phyloP scores from a whole-genome alignment of 2,113 vertebrate species.

The Dicaeum eximium region DNA sequence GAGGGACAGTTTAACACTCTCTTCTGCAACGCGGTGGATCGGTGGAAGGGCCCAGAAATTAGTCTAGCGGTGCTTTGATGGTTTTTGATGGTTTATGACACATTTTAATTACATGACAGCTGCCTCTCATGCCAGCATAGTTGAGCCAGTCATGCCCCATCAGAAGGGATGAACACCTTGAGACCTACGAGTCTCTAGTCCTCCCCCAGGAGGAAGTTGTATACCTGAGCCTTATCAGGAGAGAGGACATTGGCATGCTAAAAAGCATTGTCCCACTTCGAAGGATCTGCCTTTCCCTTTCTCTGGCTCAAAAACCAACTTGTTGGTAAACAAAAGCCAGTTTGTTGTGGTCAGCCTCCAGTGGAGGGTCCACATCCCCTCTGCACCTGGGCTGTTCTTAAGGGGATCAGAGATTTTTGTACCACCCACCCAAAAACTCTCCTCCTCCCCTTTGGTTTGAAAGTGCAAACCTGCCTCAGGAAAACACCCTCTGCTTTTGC shows the following conservation, averaged over 20 bases:
- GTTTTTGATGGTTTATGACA: neutral
- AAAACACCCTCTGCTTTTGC: neutral
- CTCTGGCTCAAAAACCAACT: neutral
- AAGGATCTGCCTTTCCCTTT: neutral
- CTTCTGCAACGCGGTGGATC: neutral
- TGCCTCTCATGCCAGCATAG: neutral
- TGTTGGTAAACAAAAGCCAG: neutral
- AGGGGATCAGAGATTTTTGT: neutral
- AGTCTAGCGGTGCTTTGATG: neutral
- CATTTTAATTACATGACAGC: neutral
- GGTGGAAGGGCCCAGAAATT: neutral
- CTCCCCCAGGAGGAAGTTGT: neutral
- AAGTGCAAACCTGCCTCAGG: neutral
- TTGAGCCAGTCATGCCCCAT: neutral
- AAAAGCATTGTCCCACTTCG: neutral
- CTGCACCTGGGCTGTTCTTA: neutral
- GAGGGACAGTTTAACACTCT: neutral
- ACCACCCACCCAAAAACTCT: neutral
- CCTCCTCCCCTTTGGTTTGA: accelerated
- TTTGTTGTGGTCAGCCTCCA: accelerated
- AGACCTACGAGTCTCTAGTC: accelerated
- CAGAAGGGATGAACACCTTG: neutral
- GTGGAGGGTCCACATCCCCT: too few relatives aligned
- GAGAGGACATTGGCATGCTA: accelerated
- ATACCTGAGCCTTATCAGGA: neutral